These are phyloP conservation scores for Liparis tanakae DNA, from an alignment of 2,797 vertebrate genomes.

Conservation along the genomic window DNA sequence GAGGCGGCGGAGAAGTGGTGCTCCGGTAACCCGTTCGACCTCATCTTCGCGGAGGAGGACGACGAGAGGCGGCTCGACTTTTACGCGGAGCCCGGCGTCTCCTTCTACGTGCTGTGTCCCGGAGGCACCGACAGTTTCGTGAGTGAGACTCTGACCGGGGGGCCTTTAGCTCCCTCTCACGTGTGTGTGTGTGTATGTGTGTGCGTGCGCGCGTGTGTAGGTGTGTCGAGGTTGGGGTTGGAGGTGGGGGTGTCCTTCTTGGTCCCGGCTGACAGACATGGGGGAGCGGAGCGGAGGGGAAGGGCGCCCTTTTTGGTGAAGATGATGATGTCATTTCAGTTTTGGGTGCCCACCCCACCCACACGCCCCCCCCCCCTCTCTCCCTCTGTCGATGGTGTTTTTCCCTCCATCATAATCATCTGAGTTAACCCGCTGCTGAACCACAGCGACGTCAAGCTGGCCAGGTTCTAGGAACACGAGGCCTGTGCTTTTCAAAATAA, in stretches of 20 bases:
- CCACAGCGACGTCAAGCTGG: constrained; percentile 24
- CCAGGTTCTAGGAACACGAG: constrained; percentile 17
- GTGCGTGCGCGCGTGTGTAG: constrained; percentile 8
- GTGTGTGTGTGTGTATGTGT: constrained; percentile 18
- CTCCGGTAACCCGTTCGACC: constrained; percentile 94
- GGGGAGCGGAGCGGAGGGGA: neutral
- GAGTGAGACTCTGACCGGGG: constrained; percentile 77
- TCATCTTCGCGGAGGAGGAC: constrained; percentile 95
- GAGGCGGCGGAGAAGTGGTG: constrained; percentile 97
- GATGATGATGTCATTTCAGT: constrained; percentile 72
- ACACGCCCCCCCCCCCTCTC: neutral
- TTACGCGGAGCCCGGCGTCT: constrained; percentile 96
- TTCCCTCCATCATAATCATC: constrained; percentile 25
- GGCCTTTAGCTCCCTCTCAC: constrained; percentile 25
- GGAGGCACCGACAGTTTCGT: constrained; percentile 95
- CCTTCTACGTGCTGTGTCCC: constrained; percentile 96
- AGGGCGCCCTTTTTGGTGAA: neutral
- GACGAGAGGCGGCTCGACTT: constrained; percentile 96
- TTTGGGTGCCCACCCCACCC: constrained; percentile 27
- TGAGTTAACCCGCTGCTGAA: constrained; percentile 49
- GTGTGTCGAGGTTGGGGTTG: constrained; percentile 52
- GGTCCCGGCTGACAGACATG: constrained; percentile 46
- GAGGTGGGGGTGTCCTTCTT: constrained; percentile 50
- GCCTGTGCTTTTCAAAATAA: constrained; percentile 62
- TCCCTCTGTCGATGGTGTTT: constrained; percentile 20